A percentile compares a stretch with the other conserved stretches of the same genome.
phyloP scores from a whole-genome alignment of 37 sponge, comb jelly and placozoan genomes.

The Oopsacas minuta region DNA sequence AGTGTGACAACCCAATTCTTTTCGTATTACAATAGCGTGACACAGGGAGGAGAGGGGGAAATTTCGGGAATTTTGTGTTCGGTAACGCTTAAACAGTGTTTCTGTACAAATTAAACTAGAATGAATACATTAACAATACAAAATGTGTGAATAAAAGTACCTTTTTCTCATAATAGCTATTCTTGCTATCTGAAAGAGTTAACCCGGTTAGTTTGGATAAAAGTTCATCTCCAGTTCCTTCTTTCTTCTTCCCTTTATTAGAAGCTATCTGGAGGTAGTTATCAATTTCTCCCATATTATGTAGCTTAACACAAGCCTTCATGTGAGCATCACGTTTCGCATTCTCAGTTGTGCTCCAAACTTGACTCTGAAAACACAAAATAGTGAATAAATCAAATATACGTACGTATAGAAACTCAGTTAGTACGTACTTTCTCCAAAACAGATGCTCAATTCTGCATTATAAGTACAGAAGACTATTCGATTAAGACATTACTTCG shows the following conservation, averaged over 20 bases:
- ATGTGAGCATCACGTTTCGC: neutral
- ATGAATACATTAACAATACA: neutral
- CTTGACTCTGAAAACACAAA: neutral
- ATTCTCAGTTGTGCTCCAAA: neutral
- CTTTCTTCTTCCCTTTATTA: neutral
- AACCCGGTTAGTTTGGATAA: neutral
- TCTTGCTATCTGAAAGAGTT: neutral
- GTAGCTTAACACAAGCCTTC: neutral
- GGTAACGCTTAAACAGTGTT: too few species aligned
- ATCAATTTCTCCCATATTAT: neutral
- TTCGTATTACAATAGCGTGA: too few species aligned
- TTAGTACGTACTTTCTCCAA: neutral
- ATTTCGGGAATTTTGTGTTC: too few species aligned
- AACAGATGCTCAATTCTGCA: neutral
- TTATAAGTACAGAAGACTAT: neutral
- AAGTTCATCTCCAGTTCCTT: neutral
- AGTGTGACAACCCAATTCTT: too few species aligned
- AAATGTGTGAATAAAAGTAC: neutral
- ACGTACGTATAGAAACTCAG: neutral
- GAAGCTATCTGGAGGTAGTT: neutral
- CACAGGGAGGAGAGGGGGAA: too few species aligned
- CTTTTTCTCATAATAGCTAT: conserved; percentile 14
- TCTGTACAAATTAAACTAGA: neutral
- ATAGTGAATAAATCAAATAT: neutral
- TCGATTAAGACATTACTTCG: neutral